Base-by-base conservation (phyloP, 2,888 invertebrate genomes). In the Oligia fasciuncula region DNA sequence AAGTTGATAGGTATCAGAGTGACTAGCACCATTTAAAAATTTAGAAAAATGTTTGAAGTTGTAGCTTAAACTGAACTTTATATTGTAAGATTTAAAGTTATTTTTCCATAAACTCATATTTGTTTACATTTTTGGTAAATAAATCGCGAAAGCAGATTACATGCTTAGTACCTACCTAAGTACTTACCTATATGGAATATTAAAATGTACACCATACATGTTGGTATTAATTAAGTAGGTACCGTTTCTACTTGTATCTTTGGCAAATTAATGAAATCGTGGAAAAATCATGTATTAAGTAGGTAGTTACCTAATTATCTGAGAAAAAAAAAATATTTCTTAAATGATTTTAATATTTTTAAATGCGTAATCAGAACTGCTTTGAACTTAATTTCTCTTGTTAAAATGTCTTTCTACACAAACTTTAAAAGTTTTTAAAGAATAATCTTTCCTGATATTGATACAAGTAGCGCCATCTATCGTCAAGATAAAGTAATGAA, bases 381-480 rank as follows among this genome's bases (percentile, higher is more conserved):
- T 35, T 40, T 23, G 5, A 14, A 35, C 11, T 29, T 0, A 17
- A 4, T 6, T 6, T 4, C 11, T 49, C 69, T 68, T 11, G 19
- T 69, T 46, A 13, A 46, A 46, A 46, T 13, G 46, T 46, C 46
- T 46, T 0, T 49, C 13, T 13, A 49, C 4, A 13, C 1, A 49
- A 49, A 49, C 13, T 49, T 13, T 49, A 49, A 49, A 49, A 46
- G 46, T 46, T 11, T 11, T 46, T 46, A 46, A 43, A 43, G 43
- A 8, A 46, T 13, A 49, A 49, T 13, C 0, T 35, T 63, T 49
- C 19, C 14, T 4, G n/a, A 9, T 0, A 76, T 81, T 63, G 72
- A 54, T 49, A 90, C 91, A 70, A 46, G 77, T 89, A 87, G 3
- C 80, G 90, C 86, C 91, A 92, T 91, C 92, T 93, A 63, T 70